These are phyloP conservation scores for Nomada fabriciana DNA, from an alignment of 2,888 invertebrate genomes.

Conservation along the genomic window DNA sequence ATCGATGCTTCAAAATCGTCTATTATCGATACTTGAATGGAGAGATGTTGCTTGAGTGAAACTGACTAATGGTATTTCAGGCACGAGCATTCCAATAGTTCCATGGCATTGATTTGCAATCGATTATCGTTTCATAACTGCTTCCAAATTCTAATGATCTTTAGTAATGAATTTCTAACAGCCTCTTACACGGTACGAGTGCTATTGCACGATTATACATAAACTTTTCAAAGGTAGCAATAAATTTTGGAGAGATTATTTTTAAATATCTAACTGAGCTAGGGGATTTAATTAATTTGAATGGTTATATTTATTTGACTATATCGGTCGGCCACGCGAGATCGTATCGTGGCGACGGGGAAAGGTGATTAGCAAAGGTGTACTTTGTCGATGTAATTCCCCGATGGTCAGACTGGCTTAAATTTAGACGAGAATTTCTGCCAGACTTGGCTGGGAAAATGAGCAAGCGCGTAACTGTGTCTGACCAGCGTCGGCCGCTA, in stretches of 20 bases:
- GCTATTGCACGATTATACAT: too few relatives aligned
- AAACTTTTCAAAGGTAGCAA: too few relatives aligned
- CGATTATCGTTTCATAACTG: background rate
- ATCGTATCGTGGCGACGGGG: constrained; percentile 20
- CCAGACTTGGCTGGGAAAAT: background rate
- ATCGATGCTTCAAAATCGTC: background rate
- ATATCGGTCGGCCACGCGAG: background rate
- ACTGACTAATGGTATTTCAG: constrained; percentile 16
- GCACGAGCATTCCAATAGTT: constrained; percentile 3
- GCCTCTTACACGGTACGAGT: too few relatives aligned
- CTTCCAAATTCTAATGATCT: too few relatives aligned
- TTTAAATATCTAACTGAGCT: constrained; percentile 9
- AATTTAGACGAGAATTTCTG: constrained; percentile 36
- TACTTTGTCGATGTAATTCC: constrained; percentile 23
- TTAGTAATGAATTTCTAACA: too few relatives aligned
- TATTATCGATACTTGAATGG: background rate
- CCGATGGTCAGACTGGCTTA: constrained; percentile 32
- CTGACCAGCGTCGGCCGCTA: constrained; percentile 9
- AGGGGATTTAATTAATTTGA: constrained; percentile 38
- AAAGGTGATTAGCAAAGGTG: constrained; percentile 7
- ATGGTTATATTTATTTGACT: background rate
- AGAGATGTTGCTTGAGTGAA: background rate
- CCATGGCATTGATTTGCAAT: constrained; percentile 2
- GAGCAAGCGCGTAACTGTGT: background rate
- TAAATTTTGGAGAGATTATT: too few relatives aligned